Evolutionary conservation across 2,797 vertebrate genomes (phyloP), one percentile per base, ranked within the genome.

Genomic region (Gadopsis marmoratus): DNA sequence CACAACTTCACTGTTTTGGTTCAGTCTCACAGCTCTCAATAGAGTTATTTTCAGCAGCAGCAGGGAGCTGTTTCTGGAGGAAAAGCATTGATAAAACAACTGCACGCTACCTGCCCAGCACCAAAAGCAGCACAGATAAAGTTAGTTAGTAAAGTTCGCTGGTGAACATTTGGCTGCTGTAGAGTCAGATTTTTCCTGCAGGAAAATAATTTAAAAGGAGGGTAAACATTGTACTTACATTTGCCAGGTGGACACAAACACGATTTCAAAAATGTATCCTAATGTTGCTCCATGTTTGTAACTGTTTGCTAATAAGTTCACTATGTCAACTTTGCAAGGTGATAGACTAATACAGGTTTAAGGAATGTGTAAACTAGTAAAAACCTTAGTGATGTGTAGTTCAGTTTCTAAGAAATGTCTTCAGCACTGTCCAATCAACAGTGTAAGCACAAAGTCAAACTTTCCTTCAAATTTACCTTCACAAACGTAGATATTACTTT

Each of bases 1-100:
- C 23, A 14, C 2, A 5, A 9, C 39, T 71, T 31, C 2, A 23
- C 12, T 51, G 23, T 29, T 48, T 13, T 17, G 9, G 26, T 47
- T 47, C 17, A 8, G 2, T 69, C 19, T 35, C n/a, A 17, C 23
- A 7, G 11, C 6, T 59, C 4, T 33, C 35, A 64, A 33, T 21
- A 47, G 39, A n/a, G n/a, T 45, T 53, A n/a, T 39, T 55, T 59
- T 13, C 50, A 43, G 33, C 48, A 43, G 62, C 51, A 48, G 37
- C 37, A 39, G 37, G 54, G 51, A 74, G 47, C 12, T 76, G 43
- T 55, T 72, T 39, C 10, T 8, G 53, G 21, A 29, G 39, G 47
- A 63, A 53, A 50, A 29, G 19, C 33, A 66, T 26, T 26, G 17
- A 41, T 54, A 60, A 70, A 37, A 12, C 4, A 37, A 1, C 23